Evolutionary conservation across 2,888 invertebrate genomes (phyloP), one percentile per base, ranked within the genome.

Genomic region (Cephus rjabovi): DNA sequence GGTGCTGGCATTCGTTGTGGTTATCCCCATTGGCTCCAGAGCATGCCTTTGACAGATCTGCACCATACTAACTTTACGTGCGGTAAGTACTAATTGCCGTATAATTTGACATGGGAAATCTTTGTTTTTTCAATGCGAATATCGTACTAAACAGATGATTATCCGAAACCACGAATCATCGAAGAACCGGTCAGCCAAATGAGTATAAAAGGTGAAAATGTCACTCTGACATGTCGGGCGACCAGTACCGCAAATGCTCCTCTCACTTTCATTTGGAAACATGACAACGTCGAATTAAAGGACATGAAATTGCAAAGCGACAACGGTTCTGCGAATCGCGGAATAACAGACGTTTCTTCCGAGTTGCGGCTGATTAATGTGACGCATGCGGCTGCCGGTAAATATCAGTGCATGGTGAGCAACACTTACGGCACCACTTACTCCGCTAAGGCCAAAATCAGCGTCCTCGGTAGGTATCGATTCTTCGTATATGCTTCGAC

Each of bases 351-450:
- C 83, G 95, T 95, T 71, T 94, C 95, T 71, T 97, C 97, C 31
- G 93, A 94, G 76, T 93, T 98, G 78, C 94, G 95, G 76, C 93
- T 98, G 81, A 92, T 93, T 69, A 95, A 96, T 90, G 95, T 98
- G 0, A 95, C 95, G 76, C 95, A 97, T 92, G 93, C 94, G 71
- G 95, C 97, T 91, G 96, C 96, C 80, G 98, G 98, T 1, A 95
- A 94, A 90, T 99, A 98, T 92, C 98, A 99, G 91, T 99, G 99
- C 93, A 95, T 98, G 82, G 97, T 97, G 12, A 95, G 96, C 30
- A 98, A 98, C 90, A 94, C 94, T 82, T 98, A 96, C 92, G 98
- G 98, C 11, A 96, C 96, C 11, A 96, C 96, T 4, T 98, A 98
- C 91, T 98, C 98, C 0, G 93, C 95, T 77, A 97, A 96, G 90